These are phyloP conservation scores for Heteropelma amictum DNA, from an alignment of 2,888 invertebrate genomes.

Conservation along the genomic window DNA sequence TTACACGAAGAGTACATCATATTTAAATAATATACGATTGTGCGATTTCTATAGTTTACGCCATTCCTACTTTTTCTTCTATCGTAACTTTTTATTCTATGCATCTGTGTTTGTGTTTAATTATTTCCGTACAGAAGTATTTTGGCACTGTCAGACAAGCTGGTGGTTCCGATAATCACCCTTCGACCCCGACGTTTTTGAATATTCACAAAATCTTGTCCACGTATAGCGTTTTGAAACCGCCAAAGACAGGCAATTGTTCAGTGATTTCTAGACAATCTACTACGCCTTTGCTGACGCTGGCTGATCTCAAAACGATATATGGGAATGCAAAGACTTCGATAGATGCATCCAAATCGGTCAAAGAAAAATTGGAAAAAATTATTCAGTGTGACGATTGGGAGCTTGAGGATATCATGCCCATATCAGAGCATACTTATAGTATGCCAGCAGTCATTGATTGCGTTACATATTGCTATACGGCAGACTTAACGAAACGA, in stretches of 20 bases:
- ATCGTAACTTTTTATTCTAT: not conserved
- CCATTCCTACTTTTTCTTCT: not conserved
- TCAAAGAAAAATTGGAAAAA: slow-evolving; percentile 5
- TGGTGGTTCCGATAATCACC: not conserved
- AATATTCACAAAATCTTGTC: not conserved
- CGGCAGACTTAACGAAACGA: not conserved
- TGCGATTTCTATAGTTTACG: not conserved
- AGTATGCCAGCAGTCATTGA: not conserved
- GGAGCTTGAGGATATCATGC: not conserved
- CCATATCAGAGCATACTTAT: not conserved
- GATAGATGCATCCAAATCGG: not conserved
- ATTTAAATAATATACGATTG: not conserved
- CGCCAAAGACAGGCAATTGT: slow-evolving; percentile 8
- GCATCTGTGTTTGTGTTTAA: slow-evolving; percentile 3
- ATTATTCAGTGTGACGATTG: not conserved
- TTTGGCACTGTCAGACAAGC: slow-evolving; percentile 2
- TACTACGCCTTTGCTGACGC: not conserved
- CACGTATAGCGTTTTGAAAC: not conserved
- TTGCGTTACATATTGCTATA: not conserved
- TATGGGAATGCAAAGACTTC: not conserved
- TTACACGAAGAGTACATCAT: not conserved
- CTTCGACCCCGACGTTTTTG: slow-evolving; percentile 3
- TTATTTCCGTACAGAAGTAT: not conserved
- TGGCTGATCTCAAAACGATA: slow-evolving; percentile 8
- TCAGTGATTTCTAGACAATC: not conserved